Evolutionary conservation across 2,797 vertebrate species (phyloP), one percentile per base, ranked within the genome.

Genomic region (Enteromius fasciolatus): DNA sequence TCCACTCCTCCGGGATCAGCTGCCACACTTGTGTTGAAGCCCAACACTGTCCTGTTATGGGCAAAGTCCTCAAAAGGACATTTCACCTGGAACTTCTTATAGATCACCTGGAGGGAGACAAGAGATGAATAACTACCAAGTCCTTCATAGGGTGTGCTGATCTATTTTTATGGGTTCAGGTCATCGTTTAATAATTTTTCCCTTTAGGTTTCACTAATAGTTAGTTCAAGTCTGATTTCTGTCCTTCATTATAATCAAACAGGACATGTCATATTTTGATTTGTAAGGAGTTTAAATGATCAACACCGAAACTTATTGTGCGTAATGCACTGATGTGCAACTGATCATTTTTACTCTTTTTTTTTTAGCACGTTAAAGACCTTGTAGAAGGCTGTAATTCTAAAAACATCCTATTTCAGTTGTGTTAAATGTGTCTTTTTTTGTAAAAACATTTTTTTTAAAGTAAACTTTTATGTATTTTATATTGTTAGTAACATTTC

Each of bases 11-110:
- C 93, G 23, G 92, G 90, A 82, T 94, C 93, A 31, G 90, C 87
- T 0, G 87, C 87, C 8, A 88, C 64, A 48, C 77, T 98, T 84
- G 90, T 41, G 80, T 93, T 94, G 61, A 90, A 73, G 8, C 3
- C 61, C 17, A 33, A 11, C 41, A 69, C 11, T 0, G 95, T 94
- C 77, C 68, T 25, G 77, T 96, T 96, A 44, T 66, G n/a, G 4
- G 82, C 73, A 41, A 84, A 93, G 84, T 93, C 92, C 0, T 73
- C 82, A 81, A 98, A 95, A 0, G 97, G 97, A 89, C 98, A 99
- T 1, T 95, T 93, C 77, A 95, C 81, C 23, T 97, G 96, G 88
- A 99, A 99, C 93, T 96, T 99, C 92, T 99, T 99, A 89, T 99
- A 99, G 90, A 98, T 99, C 78, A 99, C 98, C 98, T 99, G 90